Percentiles rank a stretch among this genome's conserved stretches.
Evolutionary conservation across 2,113 vertebrate genomes (phyloP).

Genomic region (Scartelaos histophorus): DNA sequence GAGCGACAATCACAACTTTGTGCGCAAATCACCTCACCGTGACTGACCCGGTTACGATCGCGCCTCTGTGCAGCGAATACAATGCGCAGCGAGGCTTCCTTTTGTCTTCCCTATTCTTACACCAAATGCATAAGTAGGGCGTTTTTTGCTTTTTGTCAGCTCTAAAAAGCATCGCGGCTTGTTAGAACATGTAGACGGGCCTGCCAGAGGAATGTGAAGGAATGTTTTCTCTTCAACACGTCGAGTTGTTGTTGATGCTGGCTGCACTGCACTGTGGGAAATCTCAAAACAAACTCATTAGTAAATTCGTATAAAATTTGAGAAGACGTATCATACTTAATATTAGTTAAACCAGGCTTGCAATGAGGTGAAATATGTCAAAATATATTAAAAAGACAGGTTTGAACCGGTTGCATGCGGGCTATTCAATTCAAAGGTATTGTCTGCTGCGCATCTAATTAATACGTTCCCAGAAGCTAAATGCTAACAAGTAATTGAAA

Average conservation of each 20-base stretch:
- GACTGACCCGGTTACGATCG: conserved; percentile 27
- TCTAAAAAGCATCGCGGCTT: conserved; percentile 28
- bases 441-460: not conserved
- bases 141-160: conserved; percentile 16
- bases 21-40: conserved; percentile 21
- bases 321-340: not conserved
- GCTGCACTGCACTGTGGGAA: not conserved
- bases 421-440: not conserved
- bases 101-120: conserved; percentile 26
- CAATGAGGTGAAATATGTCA: not conserved
- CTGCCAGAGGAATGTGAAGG: conserved; percentile 53
- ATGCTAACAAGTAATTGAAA: not conserved
- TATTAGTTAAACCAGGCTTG: not conserved
- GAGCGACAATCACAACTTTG: conserved; percentile 13
- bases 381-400: not conserved
- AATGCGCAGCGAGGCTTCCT: conserved; percentile 29
- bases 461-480: not conserved
- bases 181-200: conserved; percentile 54
- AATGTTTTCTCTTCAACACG: conserved; percentile 9
- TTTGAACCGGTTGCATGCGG: not conserved
- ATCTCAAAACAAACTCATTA: not conserved
- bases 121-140: conserved; percentile 19
- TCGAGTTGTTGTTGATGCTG: not conserved
- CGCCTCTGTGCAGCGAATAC: conserved; percentile 29
- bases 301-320: not conserved